These are phyloP conservation scores for Tautogolabrus adspersus DNA, from an alignment of 2,113 vertebrate species.

Conservation along the genomic window DNA sequence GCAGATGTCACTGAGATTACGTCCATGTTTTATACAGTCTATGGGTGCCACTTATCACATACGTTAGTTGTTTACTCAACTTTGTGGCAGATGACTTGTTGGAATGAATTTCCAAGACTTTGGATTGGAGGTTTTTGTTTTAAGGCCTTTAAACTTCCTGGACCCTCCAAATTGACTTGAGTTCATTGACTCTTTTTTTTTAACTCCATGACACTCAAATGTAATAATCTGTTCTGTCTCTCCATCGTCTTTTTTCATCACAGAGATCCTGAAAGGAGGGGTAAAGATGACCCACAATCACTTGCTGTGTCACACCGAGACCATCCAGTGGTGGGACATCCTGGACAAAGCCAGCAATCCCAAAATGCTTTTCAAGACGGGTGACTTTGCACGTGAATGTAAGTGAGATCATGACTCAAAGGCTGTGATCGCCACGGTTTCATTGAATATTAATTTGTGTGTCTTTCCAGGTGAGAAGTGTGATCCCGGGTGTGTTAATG, in stretches of 20 bases:
- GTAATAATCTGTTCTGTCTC: no score
- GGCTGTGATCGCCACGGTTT: background rate
- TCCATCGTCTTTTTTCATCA: conserved; percentile 4
- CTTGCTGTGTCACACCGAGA: conserved; percentile 87
- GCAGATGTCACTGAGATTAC: no score
- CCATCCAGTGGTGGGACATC: conserved; percentile 91
- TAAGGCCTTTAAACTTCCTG: no score
- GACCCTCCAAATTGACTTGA: no score
- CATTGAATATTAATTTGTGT: background rate
- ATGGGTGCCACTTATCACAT: no score
- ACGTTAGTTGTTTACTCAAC: no score
- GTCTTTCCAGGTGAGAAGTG: conserved; percentile 87
- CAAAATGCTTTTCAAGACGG: conserved; percentile 4
- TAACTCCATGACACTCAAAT: no score
- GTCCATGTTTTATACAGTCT: no score
- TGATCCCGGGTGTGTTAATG: conserved; percentile 85
- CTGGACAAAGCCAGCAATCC: conserved; percentile 66
- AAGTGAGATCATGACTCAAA: background rate
- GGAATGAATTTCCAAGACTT: no score
- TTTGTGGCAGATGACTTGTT: no score
- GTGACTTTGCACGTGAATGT: conserved; percentile 39
- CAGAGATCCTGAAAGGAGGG: conserved; percentile 92
- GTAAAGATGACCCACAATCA: conserved; percentile 89
- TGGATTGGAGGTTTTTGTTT: no score
- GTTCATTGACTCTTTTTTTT: no score